These are phyloP conservation scores for Mamestra configurata DNA, from an alignment of 1,140 invertebrate species.

Conservation along the genomic window DNA sequence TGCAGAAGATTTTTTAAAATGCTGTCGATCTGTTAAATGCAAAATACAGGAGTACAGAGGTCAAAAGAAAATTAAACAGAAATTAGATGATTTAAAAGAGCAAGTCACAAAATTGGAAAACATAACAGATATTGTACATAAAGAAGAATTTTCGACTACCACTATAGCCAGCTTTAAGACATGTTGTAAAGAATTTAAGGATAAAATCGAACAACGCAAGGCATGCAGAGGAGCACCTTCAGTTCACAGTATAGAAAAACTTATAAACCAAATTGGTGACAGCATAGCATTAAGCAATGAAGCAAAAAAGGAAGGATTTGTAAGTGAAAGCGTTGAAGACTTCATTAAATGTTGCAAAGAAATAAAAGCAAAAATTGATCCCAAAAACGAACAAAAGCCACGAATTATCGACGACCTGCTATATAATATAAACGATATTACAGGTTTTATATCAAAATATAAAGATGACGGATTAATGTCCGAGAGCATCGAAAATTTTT, in stretches of 20 bases:
- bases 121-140: conserved; percentile 54
- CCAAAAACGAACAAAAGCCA: conserved; percentile 7
- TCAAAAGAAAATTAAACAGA: conserved; percentile 43
- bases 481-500: conserved; percentile 50
- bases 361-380: conserved; percentile 53
- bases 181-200: conserved; percentile 63
- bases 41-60: conserved; percentile 57
- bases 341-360: conserved; percentile 49
- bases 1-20: conserved; percentile 62
- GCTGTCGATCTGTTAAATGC: conserved; percentile 56
- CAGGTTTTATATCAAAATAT: conserved; percentile 54
- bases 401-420: conserved; percentile 44
- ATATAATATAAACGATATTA: conserved; percentile 59
- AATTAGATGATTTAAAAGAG: conserved; percentile 58
- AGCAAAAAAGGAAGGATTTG: conserved; percentile 52
- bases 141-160: conserved; percentile 49
- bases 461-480: conserved; percentile 53
- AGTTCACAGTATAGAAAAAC: conserved; percentile 41
- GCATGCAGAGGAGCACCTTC: conserved; percentile 25
- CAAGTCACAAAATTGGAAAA: conserved; percentile 58
- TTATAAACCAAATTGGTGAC: conserved; percentile 61
- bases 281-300: conserved; percentile 58
- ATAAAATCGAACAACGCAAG: conserved; percentile 54
- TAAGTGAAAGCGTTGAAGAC: conserved; percentile 44
- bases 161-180: conserved; percentile 61